Percentiles rank a stretch among this genome's conserved stretches.
Evolutionary conservation across 2,797 vertebrate species (phyloP).

Genomic region (Bryconaethiops microstoma): DNA sequence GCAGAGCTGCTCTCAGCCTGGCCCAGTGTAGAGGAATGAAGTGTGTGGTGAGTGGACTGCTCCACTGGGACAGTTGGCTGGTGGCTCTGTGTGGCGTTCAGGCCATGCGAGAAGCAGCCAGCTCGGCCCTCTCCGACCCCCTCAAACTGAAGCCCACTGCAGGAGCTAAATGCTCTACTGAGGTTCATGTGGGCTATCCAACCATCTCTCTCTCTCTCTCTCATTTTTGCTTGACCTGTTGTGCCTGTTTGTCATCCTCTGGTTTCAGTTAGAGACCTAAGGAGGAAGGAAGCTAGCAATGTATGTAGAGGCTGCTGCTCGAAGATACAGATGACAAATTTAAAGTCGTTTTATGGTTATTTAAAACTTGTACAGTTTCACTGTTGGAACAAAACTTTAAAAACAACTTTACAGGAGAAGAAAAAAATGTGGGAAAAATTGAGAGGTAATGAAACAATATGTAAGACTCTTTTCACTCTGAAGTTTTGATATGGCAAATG

Average conservation of each 20-base stretch:
- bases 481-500: no score
- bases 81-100: slow-evolving; percentile 58
- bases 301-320: background rate
- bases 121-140: slow-evolving; percentile 71
- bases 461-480: no score
- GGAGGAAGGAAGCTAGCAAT: background rate
- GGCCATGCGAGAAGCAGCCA: slow-evolving; percentile 71
- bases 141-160: slow-evolving; percentile 75
- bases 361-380: background rate
- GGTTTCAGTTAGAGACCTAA: slow-evolving; percentile 16
- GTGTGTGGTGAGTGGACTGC: slow-evolving; percentile 30
- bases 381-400: no score
- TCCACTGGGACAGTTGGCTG: slow-evolving; percentile 58
- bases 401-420: no score
- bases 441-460: no score
- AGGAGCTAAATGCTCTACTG: slow-evolving; percentile 62
- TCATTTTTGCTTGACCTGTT: slow-evolving; percentile 22
- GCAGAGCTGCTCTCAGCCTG: slow-evolving; percentile 41
- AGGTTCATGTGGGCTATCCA: slow-evolving; percentile 45
- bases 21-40: slow-evolving; percentile 40
- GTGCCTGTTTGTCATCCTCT: slow-evolving; percentile 41
- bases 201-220: slow-evolving; percentile 30
- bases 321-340: background rate
- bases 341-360: background rate
- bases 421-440: no score